Conservation (phyloP, 92 coral and sea anemone species). For the Parazoanthus atlanticus region DNA sequence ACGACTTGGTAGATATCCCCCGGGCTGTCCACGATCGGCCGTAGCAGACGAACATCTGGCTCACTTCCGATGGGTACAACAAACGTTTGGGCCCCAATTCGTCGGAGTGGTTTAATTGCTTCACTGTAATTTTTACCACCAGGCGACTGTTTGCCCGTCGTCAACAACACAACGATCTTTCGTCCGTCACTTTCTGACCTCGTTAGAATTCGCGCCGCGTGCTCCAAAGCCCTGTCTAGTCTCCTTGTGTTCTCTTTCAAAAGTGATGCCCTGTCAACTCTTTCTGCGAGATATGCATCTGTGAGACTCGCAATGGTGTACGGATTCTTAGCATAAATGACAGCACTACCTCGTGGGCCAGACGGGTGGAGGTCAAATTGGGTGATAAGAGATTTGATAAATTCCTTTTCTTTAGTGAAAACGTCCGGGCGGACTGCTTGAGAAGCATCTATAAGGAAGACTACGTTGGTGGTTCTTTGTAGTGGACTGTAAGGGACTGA, state of each 20-base stretch:
- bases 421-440: constrained; percentile 45
- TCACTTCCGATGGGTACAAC: constrained; percentile 72
- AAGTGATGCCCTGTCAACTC: constrained; percentile 56
- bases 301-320: constrained; percentile 46
- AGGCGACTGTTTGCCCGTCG: constrained; percentile 35
- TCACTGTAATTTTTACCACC: constrained; percentile 51
- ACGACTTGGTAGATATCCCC: constrained; percentile 58
- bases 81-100: constrained; percentile 68
- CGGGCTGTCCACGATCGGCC: constrained; percentile 54
- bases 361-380: constrained; percentile 22
- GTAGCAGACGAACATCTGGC: constrained; percentile 50
- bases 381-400: constrained; percentile 52
- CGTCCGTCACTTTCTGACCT: constrained; percentile 60
- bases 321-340: constrained; percentile 69
- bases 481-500: constrained; percentile 31
- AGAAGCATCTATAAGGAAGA: constrained; percentile 72
- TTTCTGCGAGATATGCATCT: constrained; percentile 32
- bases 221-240: constrained; percentile 68
- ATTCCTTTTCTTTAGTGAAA: constrained; percentile 65
- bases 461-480: constrained; percentile 64
- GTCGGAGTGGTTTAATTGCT: constrained; percentile 68
- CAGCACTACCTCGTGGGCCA: constrained; percentile 43
- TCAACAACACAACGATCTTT: constrained; percentile 67
- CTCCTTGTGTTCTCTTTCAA: constrained; percentile 63
- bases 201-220: constrained; percentile 50